Conservation (phyloP, 2,888 invertebrate species). For the Lordiphosa andalusiaca region DNA sequence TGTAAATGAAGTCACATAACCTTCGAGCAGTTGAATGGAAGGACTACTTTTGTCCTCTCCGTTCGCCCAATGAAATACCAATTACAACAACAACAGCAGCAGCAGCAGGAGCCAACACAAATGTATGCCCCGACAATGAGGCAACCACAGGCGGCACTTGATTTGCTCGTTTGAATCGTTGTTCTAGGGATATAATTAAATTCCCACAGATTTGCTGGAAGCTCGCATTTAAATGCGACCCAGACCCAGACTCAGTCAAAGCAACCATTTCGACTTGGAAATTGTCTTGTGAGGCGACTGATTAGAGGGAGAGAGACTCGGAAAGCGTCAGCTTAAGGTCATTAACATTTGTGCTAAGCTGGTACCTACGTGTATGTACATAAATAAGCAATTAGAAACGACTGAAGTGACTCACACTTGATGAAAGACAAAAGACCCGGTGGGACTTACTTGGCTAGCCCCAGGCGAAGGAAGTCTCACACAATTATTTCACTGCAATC, state of each 20-base stretch:
- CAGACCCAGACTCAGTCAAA: slow-evolving; percentile 1
- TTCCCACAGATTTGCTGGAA: slow-evolving; percentile 4
- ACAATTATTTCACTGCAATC: slow-evolving; percentile 28
- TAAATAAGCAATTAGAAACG: slow-evolving; percentile 47
- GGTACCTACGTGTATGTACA: slow-evolving; percentile 8
- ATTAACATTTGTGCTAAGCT: slow-evolving; percentile 44
- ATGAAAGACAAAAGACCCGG: slow-evolving; percentile 11
- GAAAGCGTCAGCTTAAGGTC: slow-evolving; percentile 35
- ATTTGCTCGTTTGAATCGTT: background rate
- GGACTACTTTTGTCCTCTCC: no score
- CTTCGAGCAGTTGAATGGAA: no score
- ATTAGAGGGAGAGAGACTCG: background rate
- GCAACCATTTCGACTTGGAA: slow-evolving; percentile 5
- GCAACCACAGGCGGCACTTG: slow-evolving; percentile 23
- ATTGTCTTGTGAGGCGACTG: slow-evolving; percentile 1
- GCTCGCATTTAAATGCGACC: slow-evolving; percentile 2
- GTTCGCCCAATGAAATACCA: slow-evolving; percentile 2
- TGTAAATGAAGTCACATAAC: slow-evolving; percentile 12
- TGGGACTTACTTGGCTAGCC: no score
- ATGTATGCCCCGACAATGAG: background rate
- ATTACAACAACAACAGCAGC: slow-evolving; percentile 27
- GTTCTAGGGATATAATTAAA: slow-evolving; percentile 3
- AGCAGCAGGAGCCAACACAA: slow-evolving; percentile 15
- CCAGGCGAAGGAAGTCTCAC: no score
- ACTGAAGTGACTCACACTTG: slow-evolving; percentile 1